A percentile compares a stretch with the other conserved stretches of the same genome.
These are phyloP conservation scores for Pteruthius melanotis DNA, from an alignment of 2,113 vertebrate genomes.

Conservation along the genomic window DNA sequence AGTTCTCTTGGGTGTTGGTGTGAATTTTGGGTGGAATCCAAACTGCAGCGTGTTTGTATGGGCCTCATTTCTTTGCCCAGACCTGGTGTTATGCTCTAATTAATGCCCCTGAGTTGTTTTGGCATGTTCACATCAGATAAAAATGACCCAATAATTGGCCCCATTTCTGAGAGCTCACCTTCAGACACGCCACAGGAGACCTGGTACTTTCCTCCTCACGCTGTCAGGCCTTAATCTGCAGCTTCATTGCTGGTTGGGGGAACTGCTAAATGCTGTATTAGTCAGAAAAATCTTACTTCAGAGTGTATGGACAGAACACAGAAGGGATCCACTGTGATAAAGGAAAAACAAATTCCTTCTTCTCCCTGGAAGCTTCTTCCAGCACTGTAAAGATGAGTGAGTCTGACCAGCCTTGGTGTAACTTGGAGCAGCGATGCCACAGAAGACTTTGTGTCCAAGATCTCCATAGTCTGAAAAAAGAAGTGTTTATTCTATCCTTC, in stretches of 20 bases:
- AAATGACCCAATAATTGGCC: slow-evolving; percentile 21
- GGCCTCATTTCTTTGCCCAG: background rate
- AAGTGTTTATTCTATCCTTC: background rate
- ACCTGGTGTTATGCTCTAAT: background rate
- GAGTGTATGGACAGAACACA: background rate
- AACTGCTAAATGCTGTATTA: background rate
- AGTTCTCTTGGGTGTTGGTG: background rate
- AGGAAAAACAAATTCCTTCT: background rate
- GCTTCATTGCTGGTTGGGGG: background rate
- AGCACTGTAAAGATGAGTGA: background rate
- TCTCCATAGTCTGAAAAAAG: background rate
- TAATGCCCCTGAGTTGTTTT: background rate
- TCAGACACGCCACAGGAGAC: background rate
- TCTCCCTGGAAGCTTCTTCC: background rate
- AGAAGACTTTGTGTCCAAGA: background rate
- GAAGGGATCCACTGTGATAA: background rate
- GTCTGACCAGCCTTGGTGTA: background rate
- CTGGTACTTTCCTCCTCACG: background rate
- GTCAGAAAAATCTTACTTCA: background rate
- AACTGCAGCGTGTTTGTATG: rapidly evolving
- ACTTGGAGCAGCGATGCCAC: background rate
- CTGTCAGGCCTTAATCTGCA: background rate
- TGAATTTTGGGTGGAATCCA: background rate
- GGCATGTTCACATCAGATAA: background rate
- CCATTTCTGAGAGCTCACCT: background rate